Conservation (phyloP, 2,888 invertebrate genomes). For the Rhimphoctona megacephalus region DNA sequence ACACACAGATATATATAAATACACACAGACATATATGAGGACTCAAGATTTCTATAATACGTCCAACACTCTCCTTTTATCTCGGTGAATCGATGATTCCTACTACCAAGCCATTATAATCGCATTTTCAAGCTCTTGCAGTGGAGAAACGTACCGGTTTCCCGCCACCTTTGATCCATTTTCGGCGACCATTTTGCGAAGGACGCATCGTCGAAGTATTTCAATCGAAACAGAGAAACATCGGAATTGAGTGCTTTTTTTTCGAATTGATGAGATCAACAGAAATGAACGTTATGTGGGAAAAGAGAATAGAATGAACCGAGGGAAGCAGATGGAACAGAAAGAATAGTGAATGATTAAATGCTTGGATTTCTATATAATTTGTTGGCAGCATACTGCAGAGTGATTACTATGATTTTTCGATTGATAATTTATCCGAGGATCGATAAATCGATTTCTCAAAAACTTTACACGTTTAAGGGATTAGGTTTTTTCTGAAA, state of each 20-base stretch:
- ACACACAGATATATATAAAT: not conserved
- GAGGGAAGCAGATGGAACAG: too few relatives aligned
- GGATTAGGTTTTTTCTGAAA: not conserved
- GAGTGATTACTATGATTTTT: too few relatives aligned
- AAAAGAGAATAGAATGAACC: too few relatives aligned
- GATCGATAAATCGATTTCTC: not conserved
- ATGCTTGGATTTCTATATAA: too few relatives aligned
- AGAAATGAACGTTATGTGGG: not conserved
- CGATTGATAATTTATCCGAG: not conserved
- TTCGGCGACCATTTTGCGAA: not conserved
- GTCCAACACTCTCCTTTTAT: conserved; percentile 19
- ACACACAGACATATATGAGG: not conserved
- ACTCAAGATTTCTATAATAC: conserved; percentile 27
- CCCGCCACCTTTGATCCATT: conserved; percentile 24
- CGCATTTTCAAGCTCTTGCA: conserved; percentile 4
- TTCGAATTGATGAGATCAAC: not conserved
- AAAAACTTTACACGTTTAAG: not conserved
- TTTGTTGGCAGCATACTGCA: too few relatives aligned
- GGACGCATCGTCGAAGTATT: not conserved
- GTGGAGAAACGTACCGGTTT: not conserved
- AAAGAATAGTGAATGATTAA: too few relatives aligned
- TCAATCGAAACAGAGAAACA: not conserved
- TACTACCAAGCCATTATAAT: conserved; percentile 28
- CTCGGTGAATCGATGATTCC: conserved; percentile 39
- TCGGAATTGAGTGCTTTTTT: not conserved